A percentile compares a stretch with the other conserved stretches of the same genome.
phyloP scores from a whole-genome alignment of 37 sponge, comb jelly and placozoan species.

The Spongilla lacustris region DNA sequence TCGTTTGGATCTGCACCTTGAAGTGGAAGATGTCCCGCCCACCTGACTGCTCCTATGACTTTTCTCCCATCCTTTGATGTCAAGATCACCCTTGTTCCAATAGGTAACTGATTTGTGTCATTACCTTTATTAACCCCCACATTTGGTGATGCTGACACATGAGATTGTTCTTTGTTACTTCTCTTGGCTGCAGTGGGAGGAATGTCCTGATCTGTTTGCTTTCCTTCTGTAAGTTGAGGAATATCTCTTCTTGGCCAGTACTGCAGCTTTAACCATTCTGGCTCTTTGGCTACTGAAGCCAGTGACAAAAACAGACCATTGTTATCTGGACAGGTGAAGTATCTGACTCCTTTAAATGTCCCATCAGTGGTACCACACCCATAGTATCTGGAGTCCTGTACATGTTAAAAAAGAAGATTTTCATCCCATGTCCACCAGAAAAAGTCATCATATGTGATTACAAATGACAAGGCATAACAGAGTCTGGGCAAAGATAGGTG shows the following conservation, averaged over 20 bases:
- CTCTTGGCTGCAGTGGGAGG: neutral
- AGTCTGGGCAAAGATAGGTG: too few species aligned
- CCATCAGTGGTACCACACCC: constrained; percentile 52
- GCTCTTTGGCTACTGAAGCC: constrained; percentile 5
- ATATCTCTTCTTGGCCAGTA: neutral
- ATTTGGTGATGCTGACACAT: neutral
- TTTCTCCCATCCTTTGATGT: neutral
- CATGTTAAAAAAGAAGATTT: too few species aligned
- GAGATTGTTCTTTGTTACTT: neutral
- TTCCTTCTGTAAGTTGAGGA: neutral
- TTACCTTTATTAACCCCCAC: neutral
- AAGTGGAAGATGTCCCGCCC: neutral
- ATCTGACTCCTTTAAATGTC: constrained; percentile 21
- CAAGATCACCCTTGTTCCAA: neutral
- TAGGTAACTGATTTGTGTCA: neutral
- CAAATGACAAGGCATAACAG: too few species aligned
- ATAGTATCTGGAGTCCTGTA: constrained; percentile 34
- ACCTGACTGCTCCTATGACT: neutral
- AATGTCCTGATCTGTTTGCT: neutral
- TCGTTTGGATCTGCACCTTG: too few species aligned
- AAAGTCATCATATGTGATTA: too few species aligned
- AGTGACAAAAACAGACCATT: constrained; percentile 68
- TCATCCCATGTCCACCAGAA: too few species aligned
- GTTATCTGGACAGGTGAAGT: constrained; percentile 48
- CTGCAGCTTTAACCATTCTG: neutral